Evolutionary conservation across 2,113 vertebrate species (phyloP).

Genomic region (Reinhardtius hippoglossoides): DNA sequence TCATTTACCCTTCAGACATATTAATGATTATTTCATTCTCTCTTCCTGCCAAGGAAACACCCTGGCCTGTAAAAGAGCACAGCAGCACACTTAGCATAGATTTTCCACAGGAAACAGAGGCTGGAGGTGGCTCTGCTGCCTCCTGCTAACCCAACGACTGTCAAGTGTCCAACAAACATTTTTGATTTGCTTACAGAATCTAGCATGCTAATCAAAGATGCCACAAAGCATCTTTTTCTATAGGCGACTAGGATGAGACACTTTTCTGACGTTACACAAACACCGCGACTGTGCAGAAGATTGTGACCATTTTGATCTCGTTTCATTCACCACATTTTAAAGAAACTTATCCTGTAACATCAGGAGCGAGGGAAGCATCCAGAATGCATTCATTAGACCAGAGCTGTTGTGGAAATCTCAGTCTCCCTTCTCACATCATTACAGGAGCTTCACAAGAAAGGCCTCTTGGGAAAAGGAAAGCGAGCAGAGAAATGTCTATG

Average conservation of each 20-base stretch:
- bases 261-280: constrained; percentile 38
- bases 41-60: constrained; percentile 57
- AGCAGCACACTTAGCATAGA: constrained; percentile 41
- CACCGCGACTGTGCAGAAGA: constrained; percentile 26
- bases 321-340: constrained; percentile 13
- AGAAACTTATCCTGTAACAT: constrained; percentile 22
- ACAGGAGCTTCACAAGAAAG: constrained; percentile 58
- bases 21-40: constrained; percentile 68
- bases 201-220: no score
- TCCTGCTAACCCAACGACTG: constrained; percentile 8
- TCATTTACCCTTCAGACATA: constrained; percentile 72
- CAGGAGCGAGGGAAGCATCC: not conserved
- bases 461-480: constrained; percentile 62
- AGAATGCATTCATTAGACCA: constrained; percentile 43
- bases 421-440: constrained; percentile 61
- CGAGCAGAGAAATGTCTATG: constrained; percentile 66
- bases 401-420: constrained; percentile 46
- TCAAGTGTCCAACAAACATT: not conserved
- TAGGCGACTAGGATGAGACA: not conserved
- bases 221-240: constrained; percentile 8
- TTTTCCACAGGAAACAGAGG: constrained; percentile 65
- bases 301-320: constrained; percentile 50
- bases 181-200: not conserved
- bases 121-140: constrained; percentile 19
- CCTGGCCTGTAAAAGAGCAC: constrained; percentile 43